Conservation (phyloP, 2,888 invertebrate genomes). For the Melanostoma mellinum region DNA sequence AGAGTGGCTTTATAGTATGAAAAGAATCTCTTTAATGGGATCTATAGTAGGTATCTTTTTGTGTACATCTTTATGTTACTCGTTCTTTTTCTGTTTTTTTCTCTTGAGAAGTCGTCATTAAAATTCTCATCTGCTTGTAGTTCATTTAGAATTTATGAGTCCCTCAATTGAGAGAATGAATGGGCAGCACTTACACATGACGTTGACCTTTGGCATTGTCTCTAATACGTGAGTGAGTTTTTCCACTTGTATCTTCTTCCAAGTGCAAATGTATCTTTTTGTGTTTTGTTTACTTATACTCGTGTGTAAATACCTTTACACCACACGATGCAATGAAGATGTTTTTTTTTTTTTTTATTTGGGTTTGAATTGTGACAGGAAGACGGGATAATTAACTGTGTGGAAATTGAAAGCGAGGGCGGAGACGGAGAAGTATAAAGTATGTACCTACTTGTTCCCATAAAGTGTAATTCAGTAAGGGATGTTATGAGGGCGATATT, state of each 20-base stretch:
- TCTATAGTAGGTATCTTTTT: constrained; percentile 10
- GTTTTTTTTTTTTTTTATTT: constrained; percentile 23
- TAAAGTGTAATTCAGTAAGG: constrained; percentile 27
- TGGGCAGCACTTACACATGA: constrained; percentile 66
- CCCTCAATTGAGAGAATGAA: constrained; percentile 64
- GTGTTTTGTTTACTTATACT: constrained; percentile 41
- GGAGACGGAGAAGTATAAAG: constrained; percentile 31
- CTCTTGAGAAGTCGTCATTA: constrained; percentile 57
- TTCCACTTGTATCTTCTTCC: constrained; percentile 21
- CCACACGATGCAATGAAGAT: constrained; percentile 32
- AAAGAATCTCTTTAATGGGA: constrained; percentile 15
- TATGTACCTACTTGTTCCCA: constrained; percentile 37
- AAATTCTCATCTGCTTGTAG: constrained; percentile 67
- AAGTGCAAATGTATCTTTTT: constrained; percentile 50
- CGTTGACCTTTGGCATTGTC: constrained; percentile 70
- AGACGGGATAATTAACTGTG: constrained; percentile 63
- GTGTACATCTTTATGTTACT: constrained; percentile 26
- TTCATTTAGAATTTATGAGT: constrained; percentile 71
- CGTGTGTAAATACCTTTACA: constrained; percentile 63
- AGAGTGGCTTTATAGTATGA: constrained; percentile 10
- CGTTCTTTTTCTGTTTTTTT: neutral
- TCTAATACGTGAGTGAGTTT: constrained; percentile 14
- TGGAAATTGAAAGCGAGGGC: constrained; percentile 24
- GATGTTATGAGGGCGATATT: constrained; percentile 35
- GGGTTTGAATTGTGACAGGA: constrained; percentile 45